phyloP scores from a whole-genome alignment of 1,140 invertebrate species.

The Drosophila miranda region DNA sequence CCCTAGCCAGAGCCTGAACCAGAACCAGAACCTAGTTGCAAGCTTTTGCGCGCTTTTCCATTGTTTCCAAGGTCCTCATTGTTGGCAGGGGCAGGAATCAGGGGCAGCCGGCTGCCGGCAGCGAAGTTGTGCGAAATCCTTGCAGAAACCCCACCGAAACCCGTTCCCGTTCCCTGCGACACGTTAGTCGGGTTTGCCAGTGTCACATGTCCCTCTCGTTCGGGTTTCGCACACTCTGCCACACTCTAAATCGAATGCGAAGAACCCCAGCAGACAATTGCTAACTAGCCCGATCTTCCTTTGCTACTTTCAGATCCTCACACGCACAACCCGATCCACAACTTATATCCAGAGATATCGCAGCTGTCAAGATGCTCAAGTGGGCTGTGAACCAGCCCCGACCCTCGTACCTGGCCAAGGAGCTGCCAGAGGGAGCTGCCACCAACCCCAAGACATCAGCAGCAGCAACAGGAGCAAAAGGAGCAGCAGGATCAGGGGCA shows the following conservation, averaged over 20 bases:
- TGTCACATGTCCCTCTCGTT: neutral
- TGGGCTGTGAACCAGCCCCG: constrained; percentile 79
- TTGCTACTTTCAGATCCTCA: constrained; percentile 28
- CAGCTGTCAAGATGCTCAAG: constrained; percentile 78
- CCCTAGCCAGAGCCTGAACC: neutral
- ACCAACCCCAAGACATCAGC: constrained; percentile 8
- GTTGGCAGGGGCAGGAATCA: constrained; percentile 31
- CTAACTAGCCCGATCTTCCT: constrained; percentile 36
- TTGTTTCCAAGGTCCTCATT: constrained; percentile 34
- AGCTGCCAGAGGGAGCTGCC: constrained; percentile 21
- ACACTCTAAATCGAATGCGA: neutral
- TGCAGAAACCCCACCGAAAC: constrained; percentile 32
- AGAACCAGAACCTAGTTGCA: neutral
- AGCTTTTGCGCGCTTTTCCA: constrained; percentile 49
- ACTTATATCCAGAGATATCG: constrained; percentile 11
- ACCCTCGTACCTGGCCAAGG: constrained; percentile 60
- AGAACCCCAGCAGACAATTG: constrained; percentile 10
- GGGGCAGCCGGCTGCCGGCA: constrained; percentile 3
- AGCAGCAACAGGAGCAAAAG: constrained; percentile 6
- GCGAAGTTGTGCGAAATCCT: constrained; percentile 3
- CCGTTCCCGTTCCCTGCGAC: constrained; percentile 29
- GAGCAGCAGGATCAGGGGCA: constrained; percentile 3
- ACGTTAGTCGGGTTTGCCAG: constrained; percentile 25
- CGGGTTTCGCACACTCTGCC: neutral
- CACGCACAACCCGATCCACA: neutral